These are phyloP conservation scores for Paracentrotus lividus DNA, from an alignment of 53 echinoderm and acorn worm genomes.

Conservation along the genomic window DNA sequence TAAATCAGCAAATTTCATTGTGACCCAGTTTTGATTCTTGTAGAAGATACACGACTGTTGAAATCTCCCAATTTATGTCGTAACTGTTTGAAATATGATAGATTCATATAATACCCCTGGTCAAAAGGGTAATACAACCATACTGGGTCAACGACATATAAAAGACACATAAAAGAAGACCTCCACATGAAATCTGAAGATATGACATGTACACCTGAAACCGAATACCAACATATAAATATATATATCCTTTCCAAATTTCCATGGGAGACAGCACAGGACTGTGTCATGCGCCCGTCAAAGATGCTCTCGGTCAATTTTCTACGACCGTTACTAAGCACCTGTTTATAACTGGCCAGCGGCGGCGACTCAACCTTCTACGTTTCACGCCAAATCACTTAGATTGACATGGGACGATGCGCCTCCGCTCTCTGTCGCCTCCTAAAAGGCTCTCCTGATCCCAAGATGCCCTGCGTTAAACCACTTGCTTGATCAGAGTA, in stretches of 20 bases:
- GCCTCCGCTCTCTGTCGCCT: conserved; percentile 40
- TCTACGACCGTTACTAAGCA: conserved; percentile 55
- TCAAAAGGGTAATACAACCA: background rate
- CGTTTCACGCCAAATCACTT: conserved; percentile 67
- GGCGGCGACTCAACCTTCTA: conserved; percentile 63
- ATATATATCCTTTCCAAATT: background rate
- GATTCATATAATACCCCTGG: background rate
- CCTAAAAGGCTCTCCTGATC: conserved; percentile 65
- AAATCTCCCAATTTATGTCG: background rate
- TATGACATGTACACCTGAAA: background rate
- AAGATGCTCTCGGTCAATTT: conserved; percentile 61
- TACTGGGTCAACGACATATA: background rate
- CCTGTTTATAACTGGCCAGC: conserved; percentile 55
- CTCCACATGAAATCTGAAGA: background rate
- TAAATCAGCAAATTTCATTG: too few relatives aligned
- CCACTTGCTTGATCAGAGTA: conserved; percentile 50
- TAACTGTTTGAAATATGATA: background rate
- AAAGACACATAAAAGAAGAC: background rate
- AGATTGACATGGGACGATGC: conserved; percentile 65
- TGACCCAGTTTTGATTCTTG: background rate
- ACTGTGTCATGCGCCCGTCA: background rate
- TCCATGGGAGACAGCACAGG: background rate
- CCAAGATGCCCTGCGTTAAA: too few relatives aligned
- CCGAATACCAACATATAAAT: background rate
- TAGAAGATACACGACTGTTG: background rate